These are phyloP conservation scores for Cremastinae sp. DNA, from an alignment of 2,888 invertebrate species.

Conservation along the genomic window DNA sequence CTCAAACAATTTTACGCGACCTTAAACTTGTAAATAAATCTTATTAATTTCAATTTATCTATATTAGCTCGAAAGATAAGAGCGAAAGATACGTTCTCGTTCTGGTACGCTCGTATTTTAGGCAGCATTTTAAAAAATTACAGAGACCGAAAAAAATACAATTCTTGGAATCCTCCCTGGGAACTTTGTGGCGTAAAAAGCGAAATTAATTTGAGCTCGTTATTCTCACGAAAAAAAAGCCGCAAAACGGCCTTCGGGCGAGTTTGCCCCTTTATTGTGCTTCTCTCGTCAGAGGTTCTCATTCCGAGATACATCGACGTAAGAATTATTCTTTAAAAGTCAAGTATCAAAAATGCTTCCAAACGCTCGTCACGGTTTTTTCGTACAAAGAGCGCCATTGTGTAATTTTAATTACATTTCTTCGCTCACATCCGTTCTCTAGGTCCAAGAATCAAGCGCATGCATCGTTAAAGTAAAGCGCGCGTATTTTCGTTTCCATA, in stretches of 20 bases:
- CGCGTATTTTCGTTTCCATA: constrained; percentile 15
- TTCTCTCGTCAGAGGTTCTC: constrained; percentile 63
- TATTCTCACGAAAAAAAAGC: constrained; percentile 58
- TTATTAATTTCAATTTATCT: too few species aligned
- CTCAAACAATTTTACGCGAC: too few species aligned
- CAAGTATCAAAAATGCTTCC: constrained; percentile 6
- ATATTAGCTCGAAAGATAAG: too few species aligned
- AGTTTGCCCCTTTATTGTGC: constrained; percentile 60
- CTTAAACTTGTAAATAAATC: too few species aligned
- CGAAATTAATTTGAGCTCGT: constrained; percentile 60
- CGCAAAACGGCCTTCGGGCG: constrained; percentile 58
- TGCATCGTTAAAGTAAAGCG: constrained; percentile 42
- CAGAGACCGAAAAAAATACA: neutral
- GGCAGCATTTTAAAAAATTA: neutral
- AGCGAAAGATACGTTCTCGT: too few species aligned
- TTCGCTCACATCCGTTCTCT: constrained; percentile 1
- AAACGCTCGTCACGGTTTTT: constrained; percentile 24
- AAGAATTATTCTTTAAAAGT: neutral
- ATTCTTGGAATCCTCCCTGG: constrained; percentile 31
- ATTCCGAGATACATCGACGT: neutral
- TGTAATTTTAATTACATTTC: constrained; percentile 34
- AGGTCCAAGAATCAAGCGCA: constrained; percentile 47
- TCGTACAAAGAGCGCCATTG: constrained; percentile 55
- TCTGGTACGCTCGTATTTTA: too few species aligned
- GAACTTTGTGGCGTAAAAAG: constrained; percentile 48